These are phyloP conservation scores for Brachypalpus laphriformis DNA, from an alignment of 2,888 invertebrate genomes.

Conservation along the genomic window DNA sequence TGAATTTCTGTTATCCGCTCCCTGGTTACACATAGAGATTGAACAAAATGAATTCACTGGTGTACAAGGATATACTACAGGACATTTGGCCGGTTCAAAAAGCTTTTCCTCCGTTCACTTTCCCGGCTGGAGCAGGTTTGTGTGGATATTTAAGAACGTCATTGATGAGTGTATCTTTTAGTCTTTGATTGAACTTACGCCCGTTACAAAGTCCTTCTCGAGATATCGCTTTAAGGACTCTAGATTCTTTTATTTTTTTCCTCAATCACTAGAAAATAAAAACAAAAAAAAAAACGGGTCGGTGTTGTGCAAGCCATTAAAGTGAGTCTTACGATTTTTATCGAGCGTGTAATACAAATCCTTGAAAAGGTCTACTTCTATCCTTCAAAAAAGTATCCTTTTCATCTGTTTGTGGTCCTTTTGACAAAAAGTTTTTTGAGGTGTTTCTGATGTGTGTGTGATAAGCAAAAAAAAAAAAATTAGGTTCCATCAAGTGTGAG, in stretches of 20 bases:
- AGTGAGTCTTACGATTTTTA: background rate
- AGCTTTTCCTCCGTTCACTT: constrained; percentile 38
- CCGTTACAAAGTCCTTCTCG: constrained; percentile 33
- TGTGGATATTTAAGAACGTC: constrained; percentile 60
- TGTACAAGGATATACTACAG: constrained; percentile 7
- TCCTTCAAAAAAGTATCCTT: background rate
- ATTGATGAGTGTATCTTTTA: constrained; percentile 50
- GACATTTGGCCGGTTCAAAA: constrained; percentile 33
- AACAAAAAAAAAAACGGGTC: constrained; percentile 7
- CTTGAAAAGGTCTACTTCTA: background rate
- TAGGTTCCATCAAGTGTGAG: background rate
- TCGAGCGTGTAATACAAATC: constrained; percentile 1
- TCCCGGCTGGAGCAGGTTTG: constrained; percentile 20
- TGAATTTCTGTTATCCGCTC: constrained; percentile 27
- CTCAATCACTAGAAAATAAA: background rate
- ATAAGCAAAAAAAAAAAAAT: background rate
- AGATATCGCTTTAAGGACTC: constrained; percentile 20
- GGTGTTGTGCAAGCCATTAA: constrained; percentile 16
- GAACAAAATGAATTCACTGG: background rate
- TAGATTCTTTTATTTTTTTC: background rate
- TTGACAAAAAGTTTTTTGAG: background rate
- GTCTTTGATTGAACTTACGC: constrained; percentile 62
- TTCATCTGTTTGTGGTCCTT: background rate
- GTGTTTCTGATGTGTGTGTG: constrained; percentile 3
- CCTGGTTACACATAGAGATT: background rate